Evolutionary conservation across 2,113 vertebrate species (phyloP), one percentile per base, ranked within the genome.

Genomic region (Halcyon malimbica): DNA sequence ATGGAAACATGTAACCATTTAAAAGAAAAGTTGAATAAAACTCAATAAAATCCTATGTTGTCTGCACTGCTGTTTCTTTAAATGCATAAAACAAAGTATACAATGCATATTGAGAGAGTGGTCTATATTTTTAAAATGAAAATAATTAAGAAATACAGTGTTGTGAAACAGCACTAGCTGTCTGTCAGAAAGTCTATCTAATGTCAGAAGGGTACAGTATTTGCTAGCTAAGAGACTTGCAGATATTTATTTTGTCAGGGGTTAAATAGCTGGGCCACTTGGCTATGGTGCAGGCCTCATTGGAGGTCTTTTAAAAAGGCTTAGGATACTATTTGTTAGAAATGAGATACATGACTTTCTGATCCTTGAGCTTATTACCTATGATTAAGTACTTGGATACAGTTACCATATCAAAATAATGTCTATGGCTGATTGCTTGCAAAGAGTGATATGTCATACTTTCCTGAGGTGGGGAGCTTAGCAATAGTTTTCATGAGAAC

Each of bases 101-200:
- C 0, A 42, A 24, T 7, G 5, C 0, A 2, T 56, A 39, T 39
- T 60, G 54, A 83, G 16, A 53, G 13, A 80, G 62, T 1, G 1
- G 7, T 44, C 11, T 56, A 69, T 69, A 42, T 53, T 76, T 90
- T 51, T 31, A 8, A 64, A 80, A 44, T 7, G 13, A 26, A 56
- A 51, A 53, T 23, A 13, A 24, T 71, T 53, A 8, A 77, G 44
- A 89, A 86, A 76, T 17, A 69, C 2, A 71, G 11, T 16, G 3
- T 5, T 53, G 26, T 67, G 41, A 82, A 84, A 63, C 10, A 90
- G 14, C 23, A 84, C 24, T 28, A 62, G 9, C 12, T 14, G 5
- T 62, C 29, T 60, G 35, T 13, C 29, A 29, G 62, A 17, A 75
- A 71, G 17, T 44, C 57, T 70, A 6, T 29, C 13, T 74, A 31